A percentile compares a stretch with the other conserved stretches of the same genome.
phyloP scores from a whole-genome alignment of 2,888 invertebrate species.

The Dasypolia templi region DNA sequence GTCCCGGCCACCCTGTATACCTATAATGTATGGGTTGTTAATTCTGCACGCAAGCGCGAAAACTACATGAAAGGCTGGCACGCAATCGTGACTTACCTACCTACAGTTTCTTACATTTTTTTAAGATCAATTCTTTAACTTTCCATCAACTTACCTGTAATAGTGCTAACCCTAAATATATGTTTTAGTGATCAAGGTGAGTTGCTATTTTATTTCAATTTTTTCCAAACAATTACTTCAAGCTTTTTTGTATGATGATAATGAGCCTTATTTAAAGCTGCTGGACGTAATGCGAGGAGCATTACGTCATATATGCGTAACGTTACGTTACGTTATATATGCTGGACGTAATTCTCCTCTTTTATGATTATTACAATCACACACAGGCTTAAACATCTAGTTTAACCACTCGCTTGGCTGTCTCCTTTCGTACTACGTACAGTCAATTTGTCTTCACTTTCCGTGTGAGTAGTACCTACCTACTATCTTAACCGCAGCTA shows the following conservation, averaged over 20 bases:
- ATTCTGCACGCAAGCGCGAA: conserved; percentile 37
- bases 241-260: background rate
- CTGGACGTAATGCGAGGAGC: background rate
- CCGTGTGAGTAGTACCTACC: background rate
- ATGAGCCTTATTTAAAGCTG: background rate
- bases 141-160: conserved; percentile 28
- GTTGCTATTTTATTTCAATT: background rate
- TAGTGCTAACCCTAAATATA: conserved; percentile 8
- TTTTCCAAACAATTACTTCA: background rate
- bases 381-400: background rate
- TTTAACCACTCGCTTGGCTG: background rate
- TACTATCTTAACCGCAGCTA: conserved; percentile 18
- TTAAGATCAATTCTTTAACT: conserved; percentile 38
- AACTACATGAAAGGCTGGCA: conserved; percentile 47
- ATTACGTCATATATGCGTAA: too few species aligned
- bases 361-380: background rate
- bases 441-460: background rate
- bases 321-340: too few species aligned
- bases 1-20: background rate
- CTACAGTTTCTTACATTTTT: conserved; percentile 18
- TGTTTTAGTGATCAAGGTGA: conserved; percentile 4
- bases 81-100: conserved; percentile 55
- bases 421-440: background rate
- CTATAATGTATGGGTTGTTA: background rate
- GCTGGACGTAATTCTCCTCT: background rate